These are phyloP conservation scores for Drosophila orosa DNA, from an alignment of 1,140 invertebrate genomes.

Conservation along the genomic window DNA sequence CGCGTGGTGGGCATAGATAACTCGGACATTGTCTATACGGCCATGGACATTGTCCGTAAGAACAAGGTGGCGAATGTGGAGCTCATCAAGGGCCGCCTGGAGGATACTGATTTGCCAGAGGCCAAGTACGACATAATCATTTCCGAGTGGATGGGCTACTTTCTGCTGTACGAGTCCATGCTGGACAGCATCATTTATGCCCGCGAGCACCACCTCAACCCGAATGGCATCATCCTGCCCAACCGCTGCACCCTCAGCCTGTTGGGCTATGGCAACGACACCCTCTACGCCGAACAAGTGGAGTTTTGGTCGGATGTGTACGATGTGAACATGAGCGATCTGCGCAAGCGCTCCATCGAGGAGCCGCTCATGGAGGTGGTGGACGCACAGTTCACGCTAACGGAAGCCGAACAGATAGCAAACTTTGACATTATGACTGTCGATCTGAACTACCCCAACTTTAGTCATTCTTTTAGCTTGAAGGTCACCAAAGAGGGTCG, in stretches of 20 bases:
- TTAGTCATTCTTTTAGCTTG: slow-evolving; percentile 91
- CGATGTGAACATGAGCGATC: slow-evolving; percentile 98
- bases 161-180: slow-evolving; percentile 99
- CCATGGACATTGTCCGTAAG: slow-evolving; percentile 92
- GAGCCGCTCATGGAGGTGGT: slow-evolving; percentile 96
- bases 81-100: slow-evolving; percentile 92
- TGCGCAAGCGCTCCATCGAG: slow-evolving; percentile 94
- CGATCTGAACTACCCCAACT: slow-evolving; percentile 91
- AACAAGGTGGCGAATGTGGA: slow-evolving; percentile 88
- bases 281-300: slow-evolving; percentile 89
- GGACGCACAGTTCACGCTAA: slow-evolving; percentile 90
- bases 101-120: slow-evolving; percentile 92
- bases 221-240: slow-evolving; percentile 90
- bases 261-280: slow-evolving; percentile 94
- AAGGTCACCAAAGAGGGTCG: slow-evolving; percentile 89
- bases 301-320: slow-evolving; percentile 98
- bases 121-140: slow-evolving; percentile 98
- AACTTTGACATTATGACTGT: slow-evolving; percentile 93
- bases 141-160: slow-evolving; percentile 99
- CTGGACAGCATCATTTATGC: slow-evolving; percentile 96
- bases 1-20: slow-evolving; percentile 97
- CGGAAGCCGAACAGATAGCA: slow-evolving; percentile 88
- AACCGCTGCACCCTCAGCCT: slow-evolving; percentile 96
- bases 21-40: slow-evolving; percentile 92
- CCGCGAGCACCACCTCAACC: slow-evolving; percentile 93